Evolutionary conservation across 2,888 invertebrate species (phyloP).

Genomic region (Microctonus aethiopoides): DNA sequence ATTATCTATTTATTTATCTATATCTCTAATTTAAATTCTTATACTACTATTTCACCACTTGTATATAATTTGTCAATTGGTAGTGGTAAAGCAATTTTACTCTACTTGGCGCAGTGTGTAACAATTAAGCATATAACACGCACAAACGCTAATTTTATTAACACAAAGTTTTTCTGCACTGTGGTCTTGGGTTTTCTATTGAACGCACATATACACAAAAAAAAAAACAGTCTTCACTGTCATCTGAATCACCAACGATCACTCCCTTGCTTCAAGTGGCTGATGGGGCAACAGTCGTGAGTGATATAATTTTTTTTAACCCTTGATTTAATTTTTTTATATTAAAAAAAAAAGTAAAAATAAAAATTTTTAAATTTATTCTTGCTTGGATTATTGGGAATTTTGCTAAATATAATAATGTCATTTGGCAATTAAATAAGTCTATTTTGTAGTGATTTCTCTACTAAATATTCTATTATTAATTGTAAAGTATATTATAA

Average conservation of each 20-base stretch:
- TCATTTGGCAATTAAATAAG: not conserved
- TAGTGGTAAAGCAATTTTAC: not conserved
- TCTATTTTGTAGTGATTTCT: not conserved
- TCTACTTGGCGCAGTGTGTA: slow-evolving; percentile 12
- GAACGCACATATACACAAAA: slow-evolving; percentile 49
- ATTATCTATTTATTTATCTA: not conserved
- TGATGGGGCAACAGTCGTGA: slow-evolving; percentile 60
- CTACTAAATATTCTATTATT: not conserved
- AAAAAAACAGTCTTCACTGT: slow-evolving; percentile 58
- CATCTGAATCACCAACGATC: slow-evolving; percentile 56
- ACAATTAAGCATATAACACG: slow-evolving; percentile 46
- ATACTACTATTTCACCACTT: no score
- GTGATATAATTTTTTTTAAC: slow-evolving; percentile 50
- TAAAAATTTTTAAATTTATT: not conserved
- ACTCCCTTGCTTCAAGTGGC: slow-evolving; percentile 55
- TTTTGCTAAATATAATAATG: not conserved
- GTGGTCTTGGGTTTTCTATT: slow-evolving; percentile 65
- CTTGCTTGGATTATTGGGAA: not conserved
- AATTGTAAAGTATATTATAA: no score
- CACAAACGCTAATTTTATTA: slow-evolving; percentile 51
- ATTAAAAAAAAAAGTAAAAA: not conserved
- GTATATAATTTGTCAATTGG: slow-evolving; percentile 2
- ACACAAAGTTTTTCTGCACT: slow-evolving; percentile 61
- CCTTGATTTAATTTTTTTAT: slow-evolving; percentile 2
- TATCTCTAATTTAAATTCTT: not conserved